Percentiles rank a stretch among this genome's conserved stretches.
These are phyloP conservation scores for Rhinopomastus cyanomelas DNA, from an alignment of 2,113 vertebrate species.

Conservation along the genomic window DNA sequence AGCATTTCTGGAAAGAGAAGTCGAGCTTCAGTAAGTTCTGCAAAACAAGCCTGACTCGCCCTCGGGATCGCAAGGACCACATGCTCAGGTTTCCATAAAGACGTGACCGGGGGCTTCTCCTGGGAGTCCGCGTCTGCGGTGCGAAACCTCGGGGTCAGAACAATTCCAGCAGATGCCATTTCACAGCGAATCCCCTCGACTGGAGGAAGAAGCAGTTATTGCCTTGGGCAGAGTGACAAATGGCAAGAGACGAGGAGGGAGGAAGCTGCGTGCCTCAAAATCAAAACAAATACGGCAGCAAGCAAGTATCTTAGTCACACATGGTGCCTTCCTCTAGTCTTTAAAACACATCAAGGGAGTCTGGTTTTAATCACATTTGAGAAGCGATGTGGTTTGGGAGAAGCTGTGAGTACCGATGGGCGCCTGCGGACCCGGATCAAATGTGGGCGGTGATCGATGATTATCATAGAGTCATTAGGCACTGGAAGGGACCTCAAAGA, in stretches of 20 bases:
- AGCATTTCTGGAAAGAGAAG: conserved; percentile 42
- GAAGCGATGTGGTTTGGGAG: background rate
- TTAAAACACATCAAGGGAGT: background rate
- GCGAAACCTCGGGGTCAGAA: conserved; percentile 7
- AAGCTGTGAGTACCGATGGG: background rate
- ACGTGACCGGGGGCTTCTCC: background rate
- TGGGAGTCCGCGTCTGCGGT: conserved; percentile 14
- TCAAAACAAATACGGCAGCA: too few relatives aligned
- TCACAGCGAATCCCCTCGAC: background rate
- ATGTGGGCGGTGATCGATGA: background rate
- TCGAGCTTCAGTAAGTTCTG: conserved; percentile 17
- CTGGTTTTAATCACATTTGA: background rate
- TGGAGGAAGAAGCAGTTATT: background rate
- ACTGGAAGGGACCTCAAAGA: background rate
- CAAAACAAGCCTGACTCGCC: conserved; percentile 54
- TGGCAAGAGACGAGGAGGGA: background rate
- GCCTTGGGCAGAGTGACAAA: background rate
- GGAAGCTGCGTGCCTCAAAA: too few relatives aligned
- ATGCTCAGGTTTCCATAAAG: conserved; percentile 52
- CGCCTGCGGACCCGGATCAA: too few relatives aligned
- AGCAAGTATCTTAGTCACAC: too few relatives aligned
- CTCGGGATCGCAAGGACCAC: conserved; percentile 44
- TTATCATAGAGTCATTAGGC: background rate
- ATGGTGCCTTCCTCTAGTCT: background rate
- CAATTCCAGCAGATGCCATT: conserved; percentile 6